Evolutionary conservation across 1,140 invertebrate species (phyloP).

Genomic region (Diuraphis noxia): DNA sequence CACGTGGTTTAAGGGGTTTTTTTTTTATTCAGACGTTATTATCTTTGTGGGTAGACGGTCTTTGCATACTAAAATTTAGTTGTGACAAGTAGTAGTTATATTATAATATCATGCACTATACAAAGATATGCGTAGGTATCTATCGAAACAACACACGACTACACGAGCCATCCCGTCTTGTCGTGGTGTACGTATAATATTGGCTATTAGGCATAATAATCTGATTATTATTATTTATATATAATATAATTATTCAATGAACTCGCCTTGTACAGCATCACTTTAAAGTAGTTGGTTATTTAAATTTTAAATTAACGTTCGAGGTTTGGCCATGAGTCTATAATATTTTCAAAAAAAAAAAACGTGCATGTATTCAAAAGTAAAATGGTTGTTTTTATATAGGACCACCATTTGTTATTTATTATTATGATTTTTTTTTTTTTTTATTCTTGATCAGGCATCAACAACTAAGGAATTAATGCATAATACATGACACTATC

Average conservation of each 20-base stretch:
- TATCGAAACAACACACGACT: not conserved
- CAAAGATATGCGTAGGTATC: not conserved
- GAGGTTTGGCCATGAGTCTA: not conserved
- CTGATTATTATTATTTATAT: not conserved
- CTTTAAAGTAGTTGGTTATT: not conserved
- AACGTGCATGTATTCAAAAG: not conserved
- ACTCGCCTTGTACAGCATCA: not conserved
- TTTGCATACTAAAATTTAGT: not conserved
- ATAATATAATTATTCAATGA: not conserved
- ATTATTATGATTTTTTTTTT: not conserved
- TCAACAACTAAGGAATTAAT: not conserved
- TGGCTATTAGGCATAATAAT: not conserved
- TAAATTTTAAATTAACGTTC: not conserved
- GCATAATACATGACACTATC: not conserved
- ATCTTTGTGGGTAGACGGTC: not conserved
- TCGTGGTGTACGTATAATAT: not conserved
- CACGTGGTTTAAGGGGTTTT: not conserved
- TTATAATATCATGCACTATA: not conserved
- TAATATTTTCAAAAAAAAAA: not conserved
- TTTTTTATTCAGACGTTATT: not conserved
- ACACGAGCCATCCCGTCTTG: not conserved
- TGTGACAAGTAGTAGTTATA: not conserved
- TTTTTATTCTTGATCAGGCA: not conserved
- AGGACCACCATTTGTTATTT: not conserved
- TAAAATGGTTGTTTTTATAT: not conserved